These are phyloP conservation scores for Bolinopsis microptera DNA, from an alignment of 37 sponge, comb jelly and placozoan genomes.

Conservation along the genomic window DNA sequence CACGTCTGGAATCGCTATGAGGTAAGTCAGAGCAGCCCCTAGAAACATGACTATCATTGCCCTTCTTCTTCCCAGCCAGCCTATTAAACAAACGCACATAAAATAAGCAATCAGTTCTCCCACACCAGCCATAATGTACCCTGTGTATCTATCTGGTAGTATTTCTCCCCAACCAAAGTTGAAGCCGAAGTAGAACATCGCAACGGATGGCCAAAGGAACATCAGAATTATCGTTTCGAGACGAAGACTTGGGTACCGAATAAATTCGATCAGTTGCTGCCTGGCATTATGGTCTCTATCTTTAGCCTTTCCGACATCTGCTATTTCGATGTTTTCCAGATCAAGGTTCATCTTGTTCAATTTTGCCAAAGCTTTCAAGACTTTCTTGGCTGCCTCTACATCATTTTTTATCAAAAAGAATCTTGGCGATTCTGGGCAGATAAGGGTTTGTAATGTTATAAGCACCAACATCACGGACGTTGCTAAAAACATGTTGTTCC, in stretches of 20 bases:
- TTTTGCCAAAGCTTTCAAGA: not conserved
- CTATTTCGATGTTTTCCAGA: not conserved
- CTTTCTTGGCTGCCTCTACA: not conserved
- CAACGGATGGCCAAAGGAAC: not conserved
- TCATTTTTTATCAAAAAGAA: not conserved
- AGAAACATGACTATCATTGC: not conserved
- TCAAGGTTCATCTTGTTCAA: not conserved
- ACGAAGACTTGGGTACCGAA: not conserved
- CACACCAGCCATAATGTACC: not conserved
- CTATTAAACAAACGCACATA: not conserved
- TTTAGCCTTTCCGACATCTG: not conserved
- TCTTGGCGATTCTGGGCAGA: constrained; percentile 33
- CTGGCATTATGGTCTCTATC: not conserved
- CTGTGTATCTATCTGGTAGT: not conserved
- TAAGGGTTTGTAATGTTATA: not conserved
- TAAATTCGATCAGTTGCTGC: not conserved
- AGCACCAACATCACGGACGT: not conserved
- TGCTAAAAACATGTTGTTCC: constrained; percentile 1
- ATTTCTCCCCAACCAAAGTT: not conserved
- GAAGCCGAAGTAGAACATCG: constrained; percentile 27
- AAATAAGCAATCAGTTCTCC: not conserved
- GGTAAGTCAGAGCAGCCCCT: not conserved
- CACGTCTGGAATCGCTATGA: not conserved
- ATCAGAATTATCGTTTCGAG: not conserved
- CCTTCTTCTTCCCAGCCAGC: not conserved